These are phyloP conservation scores for Anableps anableps DNA, from an alignment of 2,797 vertebrate species.

Conservation along the genomic window DNA sequence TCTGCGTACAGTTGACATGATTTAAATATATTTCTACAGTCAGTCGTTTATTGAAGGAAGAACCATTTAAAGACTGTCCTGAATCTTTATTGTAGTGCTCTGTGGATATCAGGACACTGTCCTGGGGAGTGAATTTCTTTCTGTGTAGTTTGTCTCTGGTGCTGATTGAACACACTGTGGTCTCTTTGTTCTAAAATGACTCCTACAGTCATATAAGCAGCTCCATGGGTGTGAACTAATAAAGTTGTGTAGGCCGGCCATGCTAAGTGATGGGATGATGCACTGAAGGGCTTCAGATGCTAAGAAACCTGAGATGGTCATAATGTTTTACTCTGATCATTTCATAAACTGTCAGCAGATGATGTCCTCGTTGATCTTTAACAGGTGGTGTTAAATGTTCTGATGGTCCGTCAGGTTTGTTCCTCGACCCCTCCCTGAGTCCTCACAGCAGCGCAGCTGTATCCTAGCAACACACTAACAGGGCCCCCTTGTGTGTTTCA, in stretches of 20 bases:
- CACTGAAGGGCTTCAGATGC: not conserved
- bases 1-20: not conserved
- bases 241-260: not conserved
- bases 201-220: not conserved
- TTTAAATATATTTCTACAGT: no score
- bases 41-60: no score
- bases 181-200: not conserved
- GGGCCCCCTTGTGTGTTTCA: constrained; percentile 70
- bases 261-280: not conserved
- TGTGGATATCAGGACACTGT: no score
- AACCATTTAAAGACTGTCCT: no score
- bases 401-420: not conserved
- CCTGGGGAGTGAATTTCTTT: no score
- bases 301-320: not conserved
- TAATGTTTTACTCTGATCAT: not conserved
- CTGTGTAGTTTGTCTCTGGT: not conserved
- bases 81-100: no score
- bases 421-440: constrained; percentile 2
- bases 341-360: not conserved
- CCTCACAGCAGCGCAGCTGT: not conserved
- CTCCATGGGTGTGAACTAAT: not conserved
- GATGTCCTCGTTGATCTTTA: not conserved
- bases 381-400: not conserved
- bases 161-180: not conserved
- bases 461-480: not conserved